phyloP scores from a whole-genome alignment of 2,797 vertebrate genomes.

The Hapalemur alaotrensis region DNA sequence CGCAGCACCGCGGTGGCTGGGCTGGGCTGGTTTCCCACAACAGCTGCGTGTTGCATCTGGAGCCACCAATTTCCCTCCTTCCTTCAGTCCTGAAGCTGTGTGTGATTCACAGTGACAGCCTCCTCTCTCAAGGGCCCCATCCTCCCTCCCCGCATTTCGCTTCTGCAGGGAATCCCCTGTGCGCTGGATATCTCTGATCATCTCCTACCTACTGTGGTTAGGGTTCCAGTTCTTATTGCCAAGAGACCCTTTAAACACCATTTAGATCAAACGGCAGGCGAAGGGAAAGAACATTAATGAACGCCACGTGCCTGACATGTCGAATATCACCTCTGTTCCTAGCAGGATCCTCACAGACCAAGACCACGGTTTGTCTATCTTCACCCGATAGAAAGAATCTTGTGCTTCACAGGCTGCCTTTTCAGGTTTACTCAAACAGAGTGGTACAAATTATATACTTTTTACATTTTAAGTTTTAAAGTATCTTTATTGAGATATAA shows the following conservation, averaged over 20 bases:
- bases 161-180: not conserved
- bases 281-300: not conserved
- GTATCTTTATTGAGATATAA: not conserved
- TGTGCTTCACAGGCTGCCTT: not conserved
- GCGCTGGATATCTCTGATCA: not conserved
- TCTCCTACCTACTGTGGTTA: not conserved
- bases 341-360: not conserved
- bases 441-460: not conserved
- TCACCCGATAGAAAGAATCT: not conserved
- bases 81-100: not conserved
- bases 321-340: not conserved
- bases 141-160: not conserved
- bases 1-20: not conserved
- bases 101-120: not conserved
- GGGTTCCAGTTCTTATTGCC: not conserved
- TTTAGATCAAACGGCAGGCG: not conserved
- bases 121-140: not conserved
- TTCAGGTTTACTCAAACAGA: not conserved
- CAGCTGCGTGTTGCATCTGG: slow-evolving; percentile 74
- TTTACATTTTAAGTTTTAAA: slow-evolving; percentile 22
- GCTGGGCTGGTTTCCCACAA: slow-evolving; percentile 66
- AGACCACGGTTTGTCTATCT: not conserved
- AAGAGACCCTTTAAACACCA: not conserved
- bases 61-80: slow-evolving; percentile 20
- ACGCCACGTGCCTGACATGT: not conserved